Evolutionary conservation across 2,888 invertebrate species (phyloP), one percentile per base, ranked within the genome.

Genomic region (Pogonocherus hispidulus): DNA sequence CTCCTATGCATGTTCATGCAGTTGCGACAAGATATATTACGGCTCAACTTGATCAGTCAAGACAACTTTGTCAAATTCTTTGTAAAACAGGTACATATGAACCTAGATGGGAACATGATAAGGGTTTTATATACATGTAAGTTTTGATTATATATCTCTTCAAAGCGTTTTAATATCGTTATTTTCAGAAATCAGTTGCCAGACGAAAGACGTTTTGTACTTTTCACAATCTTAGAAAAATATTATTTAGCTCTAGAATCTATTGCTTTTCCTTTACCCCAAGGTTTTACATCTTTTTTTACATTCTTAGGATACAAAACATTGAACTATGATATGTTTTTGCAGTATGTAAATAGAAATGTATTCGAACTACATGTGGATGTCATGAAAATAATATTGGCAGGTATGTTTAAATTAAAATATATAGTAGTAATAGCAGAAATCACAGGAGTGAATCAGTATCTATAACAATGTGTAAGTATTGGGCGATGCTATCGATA

Each of bases 241-340:
- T 96, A 94, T 85, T 91, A 92, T 78, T 87, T 93, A 76, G 93
- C 95, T 0, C 89, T 92, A 16, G 94, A 94, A 80, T 91, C 91
- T 2, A 89, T 94, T 72, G 94, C 94, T 27, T 96, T 93, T 84
- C 94, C 94, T 0, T 85, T 95, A 73, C 95, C 96, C 9, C 93
- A 94, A 80, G 96, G 96, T 11, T 96, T 96, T 84, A 92, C 93
- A 16, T 94, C 96, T 3, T 96, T 95, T 87, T 94, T 96, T 84
- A 93, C 95, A 1, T 95, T 94, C 84, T 88, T 96, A 62, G 96
- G 94, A 1, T 94, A 94, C 85, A 89, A 92, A 76, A 91, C 93
- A 20, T 86, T 96, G 72, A 89, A 91, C 23, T 94, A 93, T 84
- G 89, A 92, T 72, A 90, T 92, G 82, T 96, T 96, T 84, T 84